Evolutionary conservation across 2,797 vertebrate genomes (phyloP).

Genomic region (Hydrolagus colliei): DNA sequence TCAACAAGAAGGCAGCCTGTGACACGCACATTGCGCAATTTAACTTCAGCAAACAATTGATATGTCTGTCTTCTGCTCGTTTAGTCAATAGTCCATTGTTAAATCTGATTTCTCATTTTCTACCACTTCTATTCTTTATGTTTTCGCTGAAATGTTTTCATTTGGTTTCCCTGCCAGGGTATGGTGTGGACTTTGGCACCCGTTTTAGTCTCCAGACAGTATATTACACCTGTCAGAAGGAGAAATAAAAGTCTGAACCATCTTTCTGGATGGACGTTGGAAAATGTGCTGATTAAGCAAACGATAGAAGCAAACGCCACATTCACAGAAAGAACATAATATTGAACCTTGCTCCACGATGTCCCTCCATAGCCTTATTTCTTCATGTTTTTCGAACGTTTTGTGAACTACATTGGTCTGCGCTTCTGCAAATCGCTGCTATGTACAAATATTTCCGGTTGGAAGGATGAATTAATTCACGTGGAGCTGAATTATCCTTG

Average conservation of each 20-base stretch:
- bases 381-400: background rate
- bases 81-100: background rate
- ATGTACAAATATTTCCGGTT: background rate
- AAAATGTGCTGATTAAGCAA: slow-evolving; percentile 51
- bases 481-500: background rate
- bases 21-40: background rate
- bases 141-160: background rate
- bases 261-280: slow-evolving; percentile 56
- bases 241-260: slow-evolving; percentile 43
- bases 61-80: background rate
- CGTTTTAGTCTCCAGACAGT: slow-evolving; percentile 49
- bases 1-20: background rate
- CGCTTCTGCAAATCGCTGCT: background rate
- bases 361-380: background rate
- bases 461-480: background rate
- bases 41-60: background rate
- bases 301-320: background rate
- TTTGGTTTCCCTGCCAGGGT: slow-evolving; percentile 37
- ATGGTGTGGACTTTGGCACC: slow-evolving; percentile 64
- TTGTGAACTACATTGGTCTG: background rate
- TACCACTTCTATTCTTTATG: background rate
- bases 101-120: background rate
- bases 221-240: slow-evolving; percentile 53
- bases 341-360: background rate
- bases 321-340: background rate